Percentiles rank a stretch among this genome's conserved stretches.
Conservation (phyloP, 2,888 invertebrate species). For the Eledona agricola region DNA sequence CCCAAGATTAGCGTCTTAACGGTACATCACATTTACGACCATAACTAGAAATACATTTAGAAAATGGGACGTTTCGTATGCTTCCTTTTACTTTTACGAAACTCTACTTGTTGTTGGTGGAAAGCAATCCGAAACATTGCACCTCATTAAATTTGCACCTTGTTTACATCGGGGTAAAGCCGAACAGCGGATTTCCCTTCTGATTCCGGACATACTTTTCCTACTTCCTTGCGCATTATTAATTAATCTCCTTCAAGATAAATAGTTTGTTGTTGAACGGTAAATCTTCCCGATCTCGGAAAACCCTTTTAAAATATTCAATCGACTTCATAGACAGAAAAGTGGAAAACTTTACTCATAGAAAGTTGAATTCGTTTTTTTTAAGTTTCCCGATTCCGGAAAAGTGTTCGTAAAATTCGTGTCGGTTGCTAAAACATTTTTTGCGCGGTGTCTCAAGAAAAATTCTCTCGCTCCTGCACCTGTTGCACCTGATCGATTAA, state of each 20-base stretch:
- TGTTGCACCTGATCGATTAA: slow-evolving; percentile 34
- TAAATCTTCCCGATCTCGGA: slow-evolving; percentile 5
- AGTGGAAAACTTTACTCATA: slow-evolving; percentile 35
- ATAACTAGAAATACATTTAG: too few relatives aligned
- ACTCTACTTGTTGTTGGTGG: too few relatives aligned
- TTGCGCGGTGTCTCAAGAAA: slow-evolving; percentile 11
- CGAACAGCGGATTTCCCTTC: slow-evolving; percentile 26
- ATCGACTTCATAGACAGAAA: slow-evolving; percentile 15
- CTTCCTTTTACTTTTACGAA: too few relatives aligned
- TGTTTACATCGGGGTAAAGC: slow-evolving; percentile 36
- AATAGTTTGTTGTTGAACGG: slow-evolving; percentile 11
- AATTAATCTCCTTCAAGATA: slow-evolving; percentile 18
- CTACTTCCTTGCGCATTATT: slow-evolving; percentile 2
- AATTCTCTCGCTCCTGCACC: slow-evolving; percentile 18
- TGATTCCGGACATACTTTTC: slow-evolving; percentile 10
- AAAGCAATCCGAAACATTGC: slow-evolving; percentile 41
- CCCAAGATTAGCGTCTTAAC: too few relatives aligned
- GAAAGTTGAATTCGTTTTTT: slow-evolving; percentile 25
- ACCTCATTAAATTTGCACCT: slow-evolving; percentile 43
- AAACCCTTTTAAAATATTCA: slow-evolving; percentile 14
- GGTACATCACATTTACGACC: too few relatives aligned
- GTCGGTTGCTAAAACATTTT: slow-evolving; percentile 21
- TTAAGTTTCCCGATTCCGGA: slow-evolving; percentile 21
- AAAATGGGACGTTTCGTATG: too few relatives aligned
- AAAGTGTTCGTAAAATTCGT: slow-evolving; percentile 29